phyloP scores from a whole-genome alignment of 2,888 invertebrate genomes.

The Tinea trinotella region DNA sequence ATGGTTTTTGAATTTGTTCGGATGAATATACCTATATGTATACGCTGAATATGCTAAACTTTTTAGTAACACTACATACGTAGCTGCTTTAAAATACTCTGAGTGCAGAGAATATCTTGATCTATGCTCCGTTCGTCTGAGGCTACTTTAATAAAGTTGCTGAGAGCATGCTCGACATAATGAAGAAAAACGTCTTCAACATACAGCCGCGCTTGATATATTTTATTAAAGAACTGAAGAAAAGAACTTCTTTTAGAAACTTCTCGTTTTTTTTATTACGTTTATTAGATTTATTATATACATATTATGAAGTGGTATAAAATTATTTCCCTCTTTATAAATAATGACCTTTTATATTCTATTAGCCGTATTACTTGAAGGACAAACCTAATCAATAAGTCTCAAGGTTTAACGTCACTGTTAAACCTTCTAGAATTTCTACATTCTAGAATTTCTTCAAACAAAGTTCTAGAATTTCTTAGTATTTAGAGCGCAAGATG shows the following conservation, averaged over 20 bases:
- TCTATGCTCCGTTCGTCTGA: neutral
- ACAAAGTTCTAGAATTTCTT: neutral
- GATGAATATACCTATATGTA: neutral
- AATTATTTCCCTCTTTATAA: too few relatives aligned
- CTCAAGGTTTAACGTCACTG: neutral
- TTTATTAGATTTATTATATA: too few relatives aligned
- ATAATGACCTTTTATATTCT: too few relatives aligned
- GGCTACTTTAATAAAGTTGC: neutral
- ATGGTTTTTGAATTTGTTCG: neutral
- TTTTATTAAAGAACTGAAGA: neutral
- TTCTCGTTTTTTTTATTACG: too few relatives aligned
- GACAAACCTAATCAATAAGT: neutral
- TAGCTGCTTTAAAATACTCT: neutral
- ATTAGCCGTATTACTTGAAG: too few relatives aligned
- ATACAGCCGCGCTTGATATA: slow-evolving; percentile 1
- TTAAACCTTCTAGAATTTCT: too few relatives aligned
- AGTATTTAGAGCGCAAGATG: neutral
- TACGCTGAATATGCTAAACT: neutral
- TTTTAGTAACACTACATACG: neutral
- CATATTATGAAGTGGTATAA: too few relatives aligned
- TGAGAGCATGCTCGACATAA: slow-evolving; percentile 6
- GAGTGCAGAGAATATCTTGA: neutral
- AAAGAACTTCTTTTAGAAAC: neutral
- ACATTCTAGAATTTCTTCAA: neutral
- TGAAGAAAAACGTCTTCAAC: slow-evolving; percentile 4